phyloP scores from a whole-genome alignment of 2,113 vertebrate species.

The Scytalopus superciliaris region DNA sequence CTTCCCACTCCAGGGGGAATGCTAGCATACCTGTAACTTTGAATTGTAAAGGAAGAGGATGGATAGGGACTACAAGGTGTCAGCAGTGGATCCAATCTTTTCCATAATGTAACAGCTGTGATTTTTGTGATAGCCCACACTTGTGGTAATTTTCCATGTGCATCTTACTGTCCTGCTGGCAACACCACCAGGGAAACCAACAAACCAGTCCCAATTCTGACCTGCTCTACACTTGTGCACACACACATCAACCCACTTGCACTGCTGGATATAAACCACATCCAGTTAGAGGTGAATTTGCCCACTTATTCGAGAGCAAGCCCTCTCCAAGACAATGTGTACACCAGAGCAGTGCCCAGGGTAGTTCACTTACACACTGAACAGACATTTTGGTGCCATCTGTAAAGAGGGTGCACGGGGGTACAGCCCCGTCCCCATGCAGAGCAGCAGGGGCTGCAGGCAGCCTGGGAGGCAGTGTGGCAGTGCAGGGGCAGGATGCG shows the following conservation, averaged over 20 bases:
- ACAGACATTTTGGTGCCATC: rapidly evolving
- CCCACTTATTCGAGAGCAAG: rapidly evolving
- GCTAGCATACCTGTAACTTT: neutral
- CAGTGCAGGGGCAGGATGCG: rapidly evolving
- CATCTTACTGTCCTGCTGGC: neutral
- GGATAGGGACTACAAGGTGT: neutral
- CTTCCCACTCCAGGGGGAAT: neutral
- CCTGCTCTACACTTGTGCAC: neutral
- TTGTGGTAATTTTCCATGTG: neutral
- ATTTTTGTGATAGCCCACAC: neutral
- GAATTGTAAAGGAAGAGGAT: neutral
- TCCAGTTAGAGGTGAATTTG: neutral
- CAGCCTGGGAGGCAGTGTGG: neutral
- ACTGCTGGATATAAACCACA: rapidly evolving
- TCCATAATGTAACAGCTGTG: neutral
- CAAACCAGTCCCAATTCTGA: neutral
- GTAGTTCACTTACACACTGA: too few species aligned
- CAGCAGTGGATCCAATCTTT: neutral
- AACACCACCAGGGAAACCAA: neutral
- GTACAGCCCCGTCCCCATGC: neutral
- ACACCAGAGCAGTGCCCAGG: neutral
- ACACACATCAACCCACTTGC: too few species aligned
- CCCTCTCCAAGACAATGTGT: neutral
- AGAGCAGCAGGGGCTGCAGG: neutral
- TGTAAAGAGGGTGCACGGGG: neutral